These are phyloP conservation scores for Marcusenius ussheri DNA, from an alignment of 2,113 vertebrate species.

Conservation along the genomic window DNA sequence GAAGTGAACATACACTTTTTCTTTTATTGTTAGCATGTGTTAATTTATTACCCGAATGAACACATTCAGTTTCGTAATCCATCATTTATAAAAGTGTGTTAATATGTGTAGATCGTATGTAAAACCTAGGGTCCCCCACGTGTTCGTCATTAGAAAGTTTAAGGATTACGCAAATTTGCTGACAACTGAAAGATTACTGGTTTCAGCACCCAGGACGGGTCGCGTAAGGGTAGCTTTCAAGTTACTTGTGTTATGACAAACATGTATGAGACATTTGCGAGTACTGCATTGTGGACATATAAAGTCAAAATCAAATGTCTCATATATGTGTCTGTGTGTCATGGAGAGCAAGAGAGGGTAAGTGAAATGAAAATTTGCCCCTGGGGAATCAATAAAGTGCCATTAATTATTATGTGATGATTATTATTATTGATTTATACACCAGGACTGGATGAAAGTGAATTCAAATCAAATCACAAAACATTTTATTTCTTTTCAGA, in stretches of 20 bases:
- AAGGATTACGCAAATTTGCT: neutral
- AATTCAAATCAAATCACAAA: neutral
- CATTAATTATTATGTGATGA: neutral
- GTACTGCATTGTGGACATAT: neutral
- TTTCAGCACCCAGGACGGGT: neutral
- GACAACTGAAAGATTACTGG: neutral
- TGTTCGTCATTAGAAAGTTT: neutral
- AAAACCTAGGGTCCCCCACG: neutral
- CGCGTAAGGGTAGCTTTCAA: neutral
- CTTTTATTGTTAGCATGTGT: neutral
- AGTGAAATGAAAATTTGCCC: neutral
- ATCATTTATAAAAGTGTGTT: neutral
- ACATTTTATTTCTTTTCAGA: neutral
- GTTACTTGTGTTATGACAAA: neutral
- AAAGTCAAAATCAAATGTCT: neutral
- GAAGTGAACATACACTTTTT: neutral
- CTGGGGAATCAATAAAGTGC: neutral
- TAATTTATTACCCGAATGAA: neutral
- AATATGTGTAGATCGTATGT: neutral
- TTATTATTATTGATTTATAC: neutral
- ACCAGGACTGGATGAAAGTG: neutral
- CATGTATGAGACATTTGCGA: neutral
- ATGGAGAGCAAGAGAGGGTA: neutral
- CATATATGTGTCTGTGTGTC: neutral
- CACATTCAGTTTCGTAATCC: neutral